phyloP scores from a whole-genome alignment of 2,888 invertebrate genomes.

The Phytoseiulus persimilis region DNA sequence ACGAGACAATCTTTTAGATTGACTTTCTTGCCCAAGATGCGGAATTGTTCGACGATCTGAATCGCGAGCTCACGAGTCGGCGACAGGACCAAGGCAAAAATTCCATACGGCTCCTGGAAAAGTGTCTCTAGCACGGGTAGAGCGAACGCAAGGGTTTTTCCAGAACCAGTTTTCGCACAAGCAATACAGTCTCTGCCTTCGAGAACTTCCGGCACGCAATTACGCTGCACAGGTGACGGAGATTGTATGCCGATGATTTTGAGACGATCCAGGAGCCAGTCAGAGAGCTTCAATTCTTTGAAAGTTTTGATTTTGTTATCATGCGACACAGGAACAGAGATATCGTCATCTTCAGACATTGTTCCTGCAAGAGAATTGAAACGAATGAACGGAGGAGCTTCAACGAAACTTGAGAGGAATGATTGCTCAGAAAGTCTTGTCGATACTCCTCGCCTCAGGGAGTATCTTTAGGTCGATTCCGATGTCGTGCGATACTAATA shows the following conservation, averaged over 20 bases:
- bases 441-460: too few species aligned
- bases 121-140: constrained; percentile 82
- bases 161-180: constrained; percentile 93
- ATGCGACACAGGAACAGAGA: not conserved
- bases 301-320: constrained; percentile 39
- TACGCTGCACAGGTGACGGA: constrained; percentile 72
- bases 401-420: too few species aligned
- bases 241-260: constrained; percentile 54
- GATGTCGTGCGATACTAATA: too few species aligned
- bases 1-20: constrained; percentile 71
- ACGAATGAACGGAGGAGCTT: too few species aligned
- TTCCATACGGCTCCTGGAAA: constrained; percentile 87
- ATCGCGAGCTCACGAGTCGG: constrained; percentile 87
- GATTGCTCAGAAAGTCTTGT: too few species aligned
- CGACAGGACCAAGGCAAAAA: constrained; percentile 85
- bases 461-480: too few species aligned
- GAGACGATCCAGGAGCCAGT: constrained; percentile 41
- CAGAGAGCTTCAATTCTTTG: constrained; percentile 41
- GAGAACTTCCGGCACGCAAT: constrained; percentile 70
- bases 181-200: constrained; percentile 80
- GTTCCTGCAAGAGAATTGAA: not conserved
- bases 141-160: constrained; percentile 95
- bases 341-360: constrained; percentile 19
- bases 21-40: constrained; percentile 77
- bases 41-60: constrained; percentile 82